Evolutionary conservation across 1,140 invertebrate genomes (phyloP), one percentile per base, ranked within the genome.

Genomic region (Probaryconus sp.): DNA sequence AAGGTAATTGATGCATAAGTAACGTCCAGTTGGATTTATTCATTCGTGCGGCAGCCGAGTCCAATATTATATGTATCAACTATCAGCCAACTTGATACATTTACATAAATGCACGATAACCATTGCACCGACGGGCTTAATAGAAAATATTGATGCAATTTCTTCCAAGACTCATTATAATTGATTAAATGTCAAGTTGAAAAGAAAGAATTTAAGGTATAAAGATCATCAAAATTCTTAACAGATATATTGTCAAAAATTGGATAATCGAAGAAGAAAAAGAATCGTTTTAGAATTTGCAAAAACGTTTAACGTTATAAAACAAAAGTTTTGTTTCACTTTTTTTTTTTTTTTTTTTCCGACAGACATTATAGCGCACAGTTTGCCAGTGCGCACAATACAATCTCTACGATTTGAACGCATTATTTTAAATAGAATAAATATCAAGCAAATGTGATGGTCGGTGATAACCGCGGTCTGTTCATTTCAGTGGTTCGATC

Each of bases 391-490:
- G n/a, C n/a, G n/a, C 63, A 48, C 33, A 65, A 55, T 21, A 67
- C 47, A 67, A 20, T 17, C n/a, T 11, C 20, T 67, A 48, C 31
- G 56, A 55, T 55, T 67, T 47, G 30, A 53, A 42, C 10, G 42
- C 56, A n/a, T 60, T 55, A 11, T 43, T 37, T 53, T 35, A 68
- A 58, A 58, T 11, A 50, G 18, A 9, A 37, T 47, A 65, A 65
- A 65, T 43, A 43, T 28, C 50, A 20, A 10, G 48, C 48, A 55
- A 65, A 50, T 42, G 37, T 4, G 60, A 64, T 64, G 35, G 9
- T 10, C 20, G 28, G 9, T 9, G 60, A 64, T 64, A 64, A 64
- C n/a, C 48, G 40, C 48, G 60, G 35, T n/a, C n/a, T n/a, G n/a
- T n/a, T 51, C 31, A 51, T 50, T 50, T 47, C 51, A 45, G 45